Base-by-base conservation (phyloP, 1,140 invertebrate genomes). In the Sesamia nonagrioides region DNA sequence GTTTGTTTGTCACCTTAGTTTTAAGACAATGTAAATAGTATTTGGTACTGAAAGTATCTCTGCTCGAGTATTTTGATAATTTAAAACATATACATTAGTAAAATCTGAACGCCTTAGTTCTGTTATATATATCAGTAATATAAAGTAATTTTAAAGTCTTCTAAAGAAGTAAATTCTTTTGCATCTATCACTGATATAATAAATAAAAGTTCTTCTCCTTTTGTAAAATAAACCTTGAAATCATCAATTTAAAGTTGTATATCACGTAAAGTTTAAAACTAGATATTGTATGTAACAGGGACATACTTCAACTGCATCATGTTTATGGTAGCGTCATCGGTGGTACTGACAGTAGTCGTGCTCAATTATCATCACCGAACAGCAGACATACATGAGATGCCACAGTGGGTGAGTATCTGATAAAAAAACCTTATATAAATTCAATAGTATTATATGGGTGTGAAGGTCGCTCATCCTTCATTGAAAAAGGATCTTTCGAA, bases 231-330 rank as follows among this genome's bases (percentile, higher is more conserved):
- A 15, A 50, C 11, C 11, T 2, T 1, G 42, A 21, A 1, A 21
- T 73, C 35, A 27, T 58, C 18, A 6, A 27, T 42, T 1, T 54
- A 37, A 54, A 35, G 1, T 8, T 17, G 17, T 11, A 27, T 9
- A 60, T 35, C 21, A 27, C 27, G n/a, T 37, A 78, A 58, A 0
- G 63, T 78, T 21, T 71, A 71, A 52, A 48, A 60, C 52, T 71
- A 66, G 13, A 21, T 71, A 27, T 84, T 77, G 7, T 84, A 73
- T 60, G 78, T 88, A 77, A 84, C 96, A 99, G 99, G 99, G 90
- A 99, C 99, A 84, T 99, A 99, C 96, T 99, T 99, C 97, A 99
- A 99, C 95, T 99, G 98, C 96, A 99, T 99, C 95, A 99, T 99
- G 99, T 98, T 99, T 95, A 99, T 99, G 98, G 99, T 99, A 95